Percentiles rank a stretch among this genome's conserved stretches.
Evolutionary conservation across 2,888 invertebrate genomes (phyloP).

Genomic region (Disparrhopalites patrizii): DNA sequence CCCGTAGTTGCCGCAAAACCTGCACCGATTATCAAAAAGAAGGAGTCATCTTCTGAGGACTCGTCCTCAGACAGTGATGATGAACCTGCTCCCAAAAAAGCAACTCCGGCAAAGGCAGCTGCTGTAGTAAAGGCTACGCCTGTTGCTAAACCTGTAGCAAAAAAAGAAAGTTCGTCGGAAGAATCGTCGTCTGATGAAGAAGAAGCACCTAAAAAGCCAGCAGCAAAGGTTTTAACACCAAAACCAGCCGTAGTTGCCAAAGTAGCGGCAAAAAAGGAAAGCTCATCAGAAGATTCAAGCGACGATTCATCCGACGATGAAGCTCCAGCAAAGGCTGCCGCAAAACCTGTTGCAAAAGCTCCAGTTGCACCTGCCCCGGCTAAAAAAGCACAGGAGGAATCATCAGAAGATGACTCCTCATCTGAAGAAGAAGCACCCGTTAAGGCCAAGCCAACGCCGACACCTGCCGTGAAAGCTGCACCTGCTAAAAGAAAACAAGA

Average conservation of each 20-base stretch:
- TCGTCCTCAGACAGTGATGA: constrained; percentile 44
- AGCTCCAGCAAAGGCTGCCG: constrained; percentile 43
- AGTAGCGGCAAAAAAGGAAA: constrained; percentile 28
- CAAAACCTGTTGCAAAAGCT: constrained; percentile 24
- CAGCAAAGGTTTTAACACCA: constrained; percentile 40
- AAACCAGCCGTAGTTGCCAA: constrained; percentile 48
- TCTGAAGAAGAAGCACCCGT: constrained; percentile 46
- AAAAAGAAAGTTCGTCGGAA: constrained; percentile 28
- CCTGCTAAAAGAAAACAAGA: constrained; percentile 48
- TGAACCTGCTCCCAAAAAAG: constrained; percentile 40
- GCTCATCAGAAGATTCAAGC: constrained; percentile 31
- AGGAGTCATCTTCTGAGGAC: constrained; percentile 23
- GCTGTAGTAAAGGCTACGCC: constrained; percentile 41
- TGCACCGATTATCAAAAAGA: too few species aligned
- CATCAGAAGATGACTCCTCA: constrained; percentile 53
- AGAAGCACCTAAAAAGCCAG: constrained; percentile 43
- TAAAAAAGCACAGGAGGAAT: constrained; percentile 49
- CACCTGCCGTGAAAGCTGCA: constrained; percentile 47
- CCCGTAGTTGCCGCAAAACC: too few species aligned
- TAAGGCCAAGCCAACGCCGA: constrained; percentile 29
- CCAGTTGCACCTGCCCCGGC: constrained; percentile 35
- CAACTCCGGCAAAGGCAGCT: constrained; percentile 26
- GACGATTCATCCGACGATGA: constrained; percentile 46
- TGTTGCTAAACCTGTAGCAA: constrained; percentile 33
- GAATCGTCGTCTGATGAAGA: constrained; percentile 49